Evolutionary conservation across 1,140 invertebrate species (phyloP), one percentile per base, ranked within the genome.

Genomic region (Drosophila equinoxialis): DNA sequence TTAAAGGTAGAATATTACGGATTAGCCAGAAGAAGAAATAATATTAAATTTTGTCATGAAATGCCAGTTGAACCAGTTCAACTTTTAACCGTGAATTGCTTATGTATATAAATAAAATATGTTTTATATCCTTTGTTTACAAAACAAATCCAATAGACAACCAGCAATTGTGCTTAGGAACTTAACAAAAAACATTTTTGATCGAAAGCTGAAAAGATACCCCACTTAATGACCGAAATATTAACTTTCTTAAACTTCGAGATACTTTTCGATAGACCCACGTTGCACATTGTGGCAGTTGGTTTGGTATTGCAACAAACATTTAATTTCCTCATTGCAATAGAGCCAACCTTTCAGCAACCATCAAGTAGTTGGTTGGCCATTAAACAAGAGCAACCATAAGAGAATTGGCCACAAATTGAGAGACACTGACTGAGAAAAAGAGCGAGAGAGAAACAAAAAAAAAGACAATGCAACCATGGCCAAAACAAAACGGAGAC

Each of bases 241-340:
- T 26, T 26, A 3, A 26, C 3, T 26, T 26, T 26, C 23, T 26
- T 26, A 4, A 23, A 45, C 7, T 11, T 13, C 37, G 20, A 14
- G 20, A 20, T 69, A 85, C 30, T 71, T 3, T 45, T 30, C 0
- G 11, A 67, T 6, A 59, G 11, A 23, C 68, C 82, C 83, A 79
- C 82, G 79, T 48, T 42, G 63, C 67, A 65, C 51, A 54, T 74
- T 71, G 39, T 68, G 65, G 70, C 61, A 68, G 71, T 48, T 26
- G 41, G 33, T 77, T 71, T 62, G 8, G 57, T 62, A 70, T 61
- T 77, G 74, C 74, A 70, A 65, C 73, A 76, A 76, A 76, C 74
- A 70, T 55, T 76, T 76, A 67, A 67, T 74, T 76, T 76, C 74
- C 74, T 74, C 60, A 61, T 76, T 76, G 42, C 74, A 63, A 54